phyloP scores from a whole-genome alignment of 2,888 invertebrate genomes.

The Cantharis rustica region DNA sequence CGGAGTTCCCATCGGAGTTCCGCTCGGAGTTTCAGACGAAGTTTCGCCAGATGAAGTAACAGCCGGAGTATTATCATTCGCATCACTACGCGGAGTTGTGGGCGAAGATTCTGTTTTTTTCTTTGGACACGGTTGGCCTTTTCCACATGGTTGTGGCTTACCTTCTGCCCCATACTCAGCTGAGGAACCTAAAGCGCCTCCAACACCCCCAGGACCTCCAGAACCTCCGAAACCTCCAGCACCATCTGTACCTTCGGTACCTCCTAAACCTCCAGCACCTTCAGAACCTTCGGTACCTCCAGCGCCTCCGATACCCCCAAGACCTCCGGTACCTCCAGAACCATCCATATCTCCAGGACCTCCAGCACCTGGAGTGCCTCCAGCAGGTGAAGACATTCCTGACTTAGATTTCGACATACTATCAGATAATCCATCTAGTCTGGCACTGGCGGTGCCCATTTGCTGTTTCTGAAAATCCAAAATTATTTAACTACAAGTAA shows the following conservation, averaged over 20 bases:
- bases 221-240: neutral
- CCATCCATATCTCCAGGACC: neutral
- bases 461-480: neutral
- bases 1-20: neutral
- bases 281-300: neutral
- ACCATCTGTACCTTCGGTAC: neutral
- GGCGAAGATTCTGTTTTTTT: neutral
- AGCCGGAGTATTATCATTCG: neutral
- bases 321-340: slow-evolving; percentile 2
- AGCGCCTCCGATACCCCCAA: neutral
- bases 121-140: neutral
- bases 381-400: neutral
- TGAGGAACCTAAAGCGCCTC: neutral
- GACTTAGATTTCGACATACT: neutral
- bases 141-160: neutral
- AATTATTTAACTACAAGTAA: neutral
- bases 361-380: neutral
- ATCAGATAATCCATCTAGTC: neutral
- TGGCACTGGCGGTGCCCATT: slow-evolving; percentile 1
- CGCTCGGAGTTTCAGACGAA: neutral
- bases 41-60: neutral
- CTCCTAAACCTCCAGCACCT: neutral
- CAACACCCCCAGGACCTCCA: neutral
- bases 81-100: neutral
- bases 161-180: neutral